Evolutionary conservation across 2,888 invertebrate species (phyloP).

Genomic region (Neoascia interrupta): DNA sequence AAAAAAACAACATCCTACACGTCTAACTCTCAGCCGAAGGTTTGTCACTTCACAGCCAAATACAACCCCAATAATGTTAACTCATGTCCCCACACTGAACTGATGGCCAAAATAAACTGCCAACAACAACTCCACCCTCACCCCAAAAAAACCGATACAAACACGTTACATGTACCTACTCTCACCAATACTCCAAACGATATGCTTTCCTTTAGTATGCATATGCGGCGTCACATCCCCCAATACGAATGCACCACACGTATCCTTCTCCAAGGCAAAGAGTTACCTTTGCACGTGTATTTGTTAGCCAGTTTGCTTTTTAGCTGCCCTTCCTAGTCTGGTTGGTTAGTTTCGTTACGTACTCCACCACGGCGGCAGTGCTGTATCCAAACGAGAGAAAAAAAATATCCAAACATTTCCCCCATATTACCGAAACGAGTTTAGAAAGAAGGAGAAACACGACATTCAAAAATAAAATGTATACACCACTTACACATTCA

Average conservation of each 20-base stretch:
- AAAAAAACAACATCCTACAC: not conserved
- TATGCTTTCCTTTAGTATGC: too few relatives aligned
- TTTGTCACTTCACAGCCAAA: conserved; percentile 59
- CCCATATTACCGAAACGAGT: conserved; percentile 49
- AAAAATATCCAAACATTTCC: conserved; percentile 20
- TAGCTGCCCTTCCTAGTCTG: conserved; percentile 65
- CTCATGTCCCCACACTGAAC: conserved; percentile 28
- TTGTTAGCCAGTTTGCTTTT: conserved; percentile 54
- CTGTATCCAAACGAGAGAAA: conserved; percentile 39
- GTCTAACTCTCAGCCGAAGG: conserved; percentile 5
- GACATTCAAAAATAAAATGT: not conserved
- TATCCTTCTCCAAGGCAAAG: conserved; percentile 52
- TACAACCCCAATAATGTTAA: conserved; percentile 19
- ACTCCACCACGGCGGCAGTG: conserved; percentile 37
- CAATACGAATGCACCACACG: conserved; percentile 5
- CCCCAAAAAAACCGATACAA: conserved; percentile 18
- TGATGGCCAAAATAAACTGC: conserved; percentile 31
- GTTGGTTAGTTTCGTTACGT: conserved; percentile 67
- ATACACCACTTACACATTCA: conserved; percentile 4
- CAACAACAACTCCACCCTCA: conserved; percentile 47
- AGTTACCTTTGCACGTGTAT: conserved; percentile 7
- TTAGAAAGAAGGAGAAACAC: conserved; percentile 59
- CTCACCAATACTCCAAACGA: not conserved
- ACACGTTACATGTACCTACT: conserved; percentile 6
- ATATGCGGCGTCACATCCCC: conserved; percentile 60